A percentile compares a stretch with the other conserved stretches of the same genome.
These are phyloP conservation scores for Anoplolepis gracilipes DNA, from an alignment of 1,140 invertebrate species.

Conservation along the genomic window DNA sequence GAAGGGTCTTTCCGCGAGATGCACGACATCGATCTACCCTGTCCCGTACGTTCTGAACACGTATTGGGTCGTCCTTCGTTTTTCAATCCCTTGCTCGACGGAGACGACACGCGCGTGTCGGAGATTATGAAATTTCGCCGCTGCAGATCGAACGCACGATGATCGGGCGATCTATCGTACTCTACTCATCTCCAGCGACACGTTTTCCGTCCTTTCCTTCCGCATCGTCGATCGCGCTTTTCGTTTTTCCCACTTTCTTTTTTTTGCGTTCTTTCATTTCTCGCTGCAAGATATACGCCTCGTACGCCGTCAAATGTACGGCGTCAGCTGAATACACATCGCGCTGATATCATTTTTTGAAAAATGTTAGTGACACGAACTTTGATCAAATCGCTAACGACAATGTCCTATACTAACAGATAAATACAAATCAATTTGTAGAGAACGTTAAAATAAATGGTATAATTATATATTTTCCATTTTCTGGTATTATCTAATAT, in stretches of 20 bases:
- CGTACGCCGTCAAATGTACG: conserved; percentile 51
- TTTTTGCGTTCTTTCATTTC: conserved; percentile 36
- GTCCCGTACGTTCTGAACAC: neutral
- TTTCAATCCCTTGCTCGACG: conserved; percentile 54
- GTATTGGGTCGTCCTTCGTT: conserved; percentile 9
- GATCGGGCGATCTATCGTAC: conserved; percentile 55
- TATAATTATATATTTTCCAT: conserved; percentile 4
- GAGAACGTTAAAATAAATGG: neutral
- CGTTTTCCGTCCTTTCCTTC: conserved; percentile 45
- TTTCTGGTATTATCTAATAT: neutral
- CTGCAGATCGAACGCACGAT: conserved; percentile 67
- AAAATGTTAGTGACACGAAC: conserved; percentile 12
- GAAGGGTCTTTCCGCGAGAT: conserved; percentile 11
- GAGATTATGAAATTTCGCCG: conserved; percentile 71
- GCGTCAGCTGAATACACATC: conserved; percentile 53
- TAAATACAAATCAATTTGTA: conserved; percentile 24
- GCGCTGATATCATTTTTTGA: conserved; percentile 45
- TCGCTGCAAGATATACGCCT: conserved; percentile 45
- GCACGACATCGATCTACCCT: conserved; percentile 43
- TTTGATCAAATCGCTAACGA: neutral
- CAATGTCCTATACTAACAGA: neutral
- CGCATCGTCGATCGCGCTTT: conserved; percentile 35
- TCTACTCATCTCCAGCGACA: conserved; percentile 39
- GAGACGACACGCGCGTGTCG: conserved; percentile 41
- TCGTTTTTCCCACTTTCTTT: conserved; percentile 55